Base-by-base conservation (phyloP, 2,888 invertebrate species). In the Boloria selene region DNA sequence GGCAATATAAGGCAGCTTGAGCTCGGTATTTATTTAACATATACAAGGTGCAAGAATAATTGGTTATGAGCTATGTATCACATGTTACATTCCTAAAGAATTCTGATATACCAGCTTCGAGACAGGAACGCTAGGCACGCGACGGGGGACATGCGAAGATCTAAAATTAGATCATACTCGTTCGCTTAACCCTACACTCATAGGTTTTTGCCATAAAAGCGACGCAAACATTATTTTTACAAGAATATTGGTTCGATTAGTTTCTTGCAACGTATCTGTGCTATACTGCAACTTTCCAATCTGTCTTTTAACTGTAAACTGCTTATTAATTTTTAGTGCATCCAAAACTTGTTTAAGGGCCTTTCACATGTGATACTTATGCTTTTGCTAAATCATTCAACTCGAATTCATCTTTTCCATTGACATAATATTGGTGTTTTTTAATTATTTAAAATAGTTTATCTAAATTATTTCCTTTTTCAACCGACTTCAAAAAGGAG, bases 111-210 rank as follows among this genome's bases (percentile, higher is more conserved):
- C 66, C 68, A 71, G 66, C 71, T 64, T 67, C 74, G 74, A 77
- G 75, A 74, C 77, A 76, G 83, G 84, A 79, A 83, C 76, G 85
- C 79, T 78, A 83, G 82, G 85, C 81, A 85, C 75, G 88, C 86
- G 83, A 80, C 83, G 76, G 75, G 81, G 75, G 75, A 77, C 74
- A 75, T 70, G 77, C 75, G 77, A 76, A 66, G 64, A 71, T 75
- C 81, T 88, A 90, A 86, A 85, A 88, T 90, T 90, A 90, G 88
- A 85, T 77, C 77, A 74, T 73, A 77, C 75, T 79, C 77, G 79
- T 79, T 81, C 81, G 76, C 78, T 80, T 77, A 79, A 82, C 77
- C 75, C 78, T 80, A 52, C 58, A 60, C 64, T 50, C 63, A 80
- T 70, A 72, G 71, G 73, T 75, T 73, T 73, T 73, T 62, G 72